Evolutionary conservation across 2,888 invertebrate genomes (phyloP).

Genomic region (Microctonus hyperodae): DNA sequence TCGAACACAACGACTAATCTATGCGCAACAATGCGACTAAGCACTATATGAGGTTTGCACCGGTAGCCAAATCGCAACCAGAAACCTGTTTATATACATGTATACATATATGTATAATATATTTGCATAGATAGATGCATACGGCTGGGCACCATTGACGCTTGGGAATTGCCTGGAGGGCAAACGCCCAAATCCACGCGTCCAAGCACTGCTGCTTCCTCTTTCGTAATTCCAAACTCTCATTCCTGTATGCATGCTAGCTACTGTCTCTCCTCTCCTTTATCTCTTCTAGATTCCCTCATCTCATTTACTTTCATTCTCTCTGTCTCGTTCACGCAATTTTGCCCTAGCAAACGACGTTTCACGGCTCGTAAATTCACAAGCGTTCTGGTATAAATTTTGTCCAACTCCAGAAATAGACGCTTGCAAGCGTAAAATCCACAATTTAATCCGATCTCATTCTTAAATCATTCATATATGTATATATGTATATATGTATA

Average conservation of each 20-base stretch:
- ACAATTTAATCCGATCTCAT: conserved; percentile 8
- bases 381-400: not conserved
- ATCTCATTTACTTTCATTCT: not conserved
- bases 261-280: conserved; percentile 6
- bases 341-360: conserved; percentile 18
- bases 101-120: not conserved
- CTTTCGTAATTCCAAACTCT: not conserved
- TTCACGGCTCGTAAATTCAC: conserved; percentile 27
- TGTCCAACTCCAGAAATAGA: conserved; percentile 12
- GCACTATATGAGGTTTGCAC: conserved; percentile 5
- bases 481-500: not conserved
- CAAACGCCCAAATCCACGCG: conserved; percentile 31
- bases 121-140: conserved; percentile 24
- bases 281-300: not conserved
- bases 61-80: conserved; percentile 32
- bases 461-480: not conserved
- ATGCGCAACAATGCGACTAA: conserved; percentile 6
- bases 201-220: conserved; percentile 21
- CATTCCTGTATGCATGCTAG: conserved; percentile 1
- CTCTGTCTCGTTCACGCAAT: conserved; percentile 22
- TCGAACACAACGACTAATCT: conserved; percentile 3
- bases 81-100: not conserved
- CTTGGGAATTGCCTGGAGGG: conserved; percentile 39
- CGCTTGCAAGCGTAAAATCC: conserved; percentile 15
- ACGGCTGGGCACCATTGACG: conserved; percentile 34